phyloP scores from a whole-genome alignment of 35 echinoderm and acorn worm species.

The Apostichopus parvimensis region DNA sequence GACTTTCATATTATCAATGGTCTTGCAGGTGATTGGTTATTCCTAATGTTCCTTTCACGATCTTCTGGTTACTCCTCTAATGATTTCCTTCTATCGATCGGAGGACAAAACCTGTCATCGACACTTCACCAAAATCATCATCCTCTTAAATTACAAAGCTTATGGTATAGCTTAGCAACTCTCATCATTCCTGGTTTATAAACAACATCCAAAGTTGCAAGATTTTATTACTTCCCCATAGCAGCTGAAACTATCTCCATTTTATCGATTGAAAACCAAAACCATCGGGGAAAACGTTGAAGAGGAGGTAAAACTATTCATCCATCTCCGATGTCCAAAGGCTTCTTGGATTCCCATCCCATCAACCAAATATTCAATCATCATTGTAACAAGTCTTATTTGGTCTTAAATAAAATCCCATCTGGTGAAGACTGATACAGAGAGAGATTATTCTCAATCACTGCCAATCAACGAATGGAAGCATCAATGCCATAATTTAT shows the following conservation, averaged over 20 bases:
- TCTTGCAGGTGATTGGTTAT: background rate
- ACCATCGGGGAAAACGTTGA: background rate
- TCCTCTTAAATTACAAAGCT: background rate
- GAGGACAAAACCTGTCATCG: background rate
- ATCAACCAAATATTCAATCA: slow-evolving; percentile 5
- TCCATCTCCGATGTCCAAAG: background rate
- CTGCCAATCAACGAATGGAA: background rate
- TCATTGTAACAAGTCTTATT: background rate
- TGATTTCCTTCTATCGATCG: background rate
- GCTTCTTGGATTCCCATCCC: background rate
- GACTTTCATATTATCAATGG: background rate
- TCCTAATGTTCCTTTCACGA: background rate
- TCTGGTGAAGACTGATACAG: background rate
- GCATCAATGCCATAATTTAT: background rate
- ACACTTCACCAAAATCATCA: background rate
- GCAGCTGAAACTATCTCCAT: slow-evolving; percentile 1
- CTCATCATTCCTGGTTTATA: background rate
- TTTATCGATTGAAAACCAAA: background rate
- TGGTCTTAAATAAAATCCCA: slow-evolving; percentile 5
- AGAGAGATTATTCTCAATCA: background rate
- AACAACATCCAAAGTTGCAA: slow-evolving; percentile 1
- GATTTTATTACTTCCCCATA: background rate
- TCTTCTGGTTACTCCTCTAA: background rate
- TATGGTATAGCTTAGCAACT: no score
- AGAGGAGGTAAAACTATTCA: background rate